A percentile compares a stretch with the other conserved stretches of the same genome.
Conservation (phyloP, 2,113 vertebrate species). For the Sigmodon hispidus region DNA sequence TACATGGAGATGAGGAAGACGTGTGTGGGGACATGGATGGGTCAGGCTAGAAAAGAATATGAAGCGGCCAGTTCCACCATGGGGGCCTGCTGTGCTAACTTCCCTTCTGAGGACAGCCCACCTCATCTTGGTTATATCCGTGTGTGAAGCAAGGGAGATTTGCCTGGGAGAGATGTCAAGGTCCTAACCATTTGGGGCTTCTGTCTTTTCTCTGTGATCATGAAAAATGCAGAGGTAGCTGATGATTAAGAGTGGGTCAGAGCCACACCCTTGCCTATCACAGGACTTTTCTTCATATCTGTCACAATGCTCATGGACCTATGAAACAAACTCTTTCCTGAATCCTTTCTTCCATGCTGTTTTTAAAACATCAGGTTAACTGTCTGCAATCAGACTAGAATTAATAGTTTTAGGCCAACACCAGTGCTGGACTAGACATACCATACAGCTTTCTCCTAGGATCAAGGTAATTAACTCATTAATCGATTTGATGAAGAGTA, state of each 20-base stretch:
- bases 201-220: not conserved
- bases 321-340: not conserved
- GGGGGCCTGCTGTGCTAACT: not conserved
- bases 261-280: not conserved
- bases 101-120: not conserved
- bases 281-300: not conserved
- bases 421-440: not conserved
- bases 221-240: not conserved
- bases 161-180: not conserved
- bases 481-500: not conserved
- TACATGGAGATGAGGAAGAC: not conserved
- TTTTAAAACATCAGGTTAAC: not conserved
- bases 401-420: conserved; percentile 41
- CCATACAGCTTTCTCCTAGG: not conserved
- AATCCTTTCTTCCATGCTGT: not conserved
- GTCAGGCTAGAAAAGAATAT: not conserved
- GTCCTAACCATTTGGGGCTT: not conserved
- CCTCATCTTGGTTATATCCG: not conserved
- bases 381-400: conserved; percentile 19
- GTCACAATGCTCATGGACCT: not conserved
- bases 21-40: not conserved
- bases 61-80: not conserved
- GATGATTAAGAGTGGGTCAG: not conserved
- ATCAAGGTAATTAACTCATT: not conserved
- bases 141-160: no score